These are phyloP conservation scores for Passerculus sandwichensis DNA, from an alignment of 2,797 vertebrate species.

Conservation along the genomic window DNA sequence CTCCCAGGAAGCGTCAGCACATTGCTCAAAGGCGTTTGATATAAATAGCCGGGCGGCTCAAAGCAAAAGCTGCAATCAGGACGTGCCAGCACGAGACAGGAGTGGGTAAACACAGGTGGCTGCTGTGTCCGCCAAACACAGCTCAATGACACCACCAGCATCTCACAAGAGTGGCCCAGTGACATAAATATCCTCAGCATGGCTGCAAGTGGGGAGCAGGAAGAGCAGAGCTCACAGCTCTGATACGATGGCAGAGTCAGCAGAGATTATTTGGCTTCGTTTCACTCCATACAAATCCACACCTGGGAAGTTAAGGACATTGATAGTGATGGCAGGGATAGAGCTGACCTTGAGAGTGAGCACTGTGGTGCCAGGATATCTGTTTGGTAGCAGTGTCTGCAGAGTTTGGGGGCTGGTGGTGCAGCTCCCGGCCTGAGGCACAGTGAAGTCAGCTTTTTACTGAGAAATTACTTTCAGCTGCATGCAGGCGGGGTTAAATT, in stretches of 20 bases:
- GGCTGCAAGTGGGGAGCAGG: background rate
- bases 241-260: background rate
- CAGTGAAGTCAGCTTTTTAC: background rate
- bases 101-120: constrained; percentile 36
- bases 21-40: background rate
- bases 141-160: background rate
- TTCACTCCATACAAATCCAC: background rate
- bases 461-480: background rate
- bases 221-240: background rate
- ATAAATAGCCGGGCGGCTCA: constrained; percentile 14
- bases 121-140: background rate
- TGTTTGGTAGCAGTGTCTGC: background rate
- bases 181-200: background rate
- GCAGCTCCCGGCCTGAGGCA: fast-evolving
- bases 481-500: background rate
- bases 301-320: background rate
- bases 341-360: background rate
- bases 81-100: background rate
- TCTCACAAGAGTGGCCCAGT: background rate
- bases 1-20: background rate
- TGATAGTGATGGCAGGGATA: background rate
- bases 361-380: background rate
- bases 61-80: background rate
- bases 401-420: background rate
- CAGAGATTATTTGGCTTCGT: background rate